Base-by-base conservation (phyloP, 2,797 vertebrate genomes). In the Labroides dimidiatus region DNA sequence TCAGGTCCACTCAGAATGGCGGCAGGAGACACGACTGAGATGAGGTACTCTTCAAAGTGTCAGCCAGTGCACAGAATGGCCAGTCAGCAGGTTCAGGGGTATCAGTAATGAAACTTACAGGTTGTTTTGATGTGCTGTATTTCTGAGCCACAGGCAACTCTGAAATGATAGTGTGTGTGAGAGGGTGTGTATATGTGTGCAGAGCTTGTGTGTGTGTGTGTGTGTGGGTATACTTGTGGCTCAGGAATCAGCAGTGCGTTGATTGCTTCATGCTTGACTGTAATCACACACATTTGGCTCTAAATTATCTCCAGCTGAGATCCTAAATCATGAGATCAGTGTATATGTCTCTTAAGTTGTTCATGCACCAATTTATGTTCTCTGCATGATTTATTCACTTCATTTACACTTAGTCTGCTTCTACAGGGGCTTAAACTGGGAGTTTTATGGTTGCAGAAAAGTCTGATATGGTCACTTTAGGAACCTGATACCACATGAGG, bases 81-180 rank as follows among this genome's bases (percentile, higher is more conserved):
- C 88, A 90, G 92, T 93, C 91, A 93, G 92, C 94, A 90, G 80
- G 81, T 90, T 86, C 75, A 78, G 75, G 87, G 85, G 42, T 68
- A 82, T 85, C 70, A 30, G 68, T 90, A 92, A 89, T 92, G 84
- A 90, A 82, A 86, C 87, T 88, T 87, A 69, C 87, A 90, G 87
- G 84, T 83, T 92, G 87, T 92, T 94, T 94, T 93, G 87, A 93
- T 93, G 90, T 93, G 89, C 90, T 88, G 80, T 86, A 89, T 92
- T 90, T 89, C 69, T 87, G 82, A 89, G 89, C 90, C 92, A 90
- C 81, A 61, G 90, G 93, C 90, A 80, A 91, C 83, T 81, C 78
- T 84, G 89, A 87, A 79, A 88, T 90, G 85, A 88, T 83, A 66
- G 69, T 71, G 52, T 27, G 47, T 45, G 47, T 37, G 36, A 37